Percentiles rank a stretch among this genome's conserved stretches.
These are phyloP conservation scores for Oncopeltus fasciatus DNA, from an alignment of 1,140 invertebrate species.

Conservation along the genomic window DNA sequence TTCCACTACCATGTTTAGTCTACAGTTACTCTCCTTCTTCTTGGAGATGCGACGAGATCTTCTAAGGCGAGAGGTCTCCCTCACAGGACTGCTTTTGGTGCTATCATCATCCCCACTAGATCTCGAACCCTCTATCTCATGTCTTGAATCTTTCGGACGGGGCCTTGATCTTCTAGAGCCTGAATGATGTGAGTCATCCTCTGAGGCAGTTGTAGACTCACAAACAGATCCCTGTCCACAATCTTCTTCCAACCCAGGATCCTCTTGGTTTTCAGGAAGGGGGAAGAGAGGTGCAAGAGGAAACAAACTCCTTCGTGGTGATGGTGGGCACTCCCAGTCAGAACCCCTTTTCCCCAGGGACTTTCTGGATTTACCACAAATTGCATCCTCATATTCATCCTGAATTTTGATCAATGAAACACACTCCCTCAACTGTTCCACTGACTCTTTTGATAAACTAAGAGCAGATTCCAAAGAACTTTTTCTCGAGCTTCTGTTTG, in stretches of 20 bases:
- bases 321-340: not conserved
- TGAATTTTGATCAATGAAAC: not conserved
- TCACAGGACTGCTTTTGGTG: not conserved
- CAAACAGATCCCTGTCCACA: not conserved
- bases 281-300: not conserved
- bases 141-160: not conserved
- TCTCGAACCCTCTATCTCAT: not conserved
- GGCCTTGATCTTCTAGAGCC: not conserved
- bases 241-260: not conserved
- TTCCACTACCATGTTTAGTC: not conserved
- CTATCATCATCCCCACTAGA: not conserved
- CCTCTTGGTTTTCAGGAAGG: not conserved
- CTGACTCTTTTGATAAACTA: not conserved
- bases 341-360: not conserved
- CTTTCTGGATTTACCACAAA: not conserved
- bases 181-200: not conserved
- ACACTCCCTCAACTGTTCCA: not conserved
- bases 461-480: not conserved
- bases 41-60: not conserved
- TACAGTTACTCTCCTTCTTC: not conserved
- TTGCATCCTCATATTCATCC: not conserved
- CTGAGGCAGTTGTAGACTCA: not conserved
- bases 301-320: not conserved
- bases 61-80: not conserved
- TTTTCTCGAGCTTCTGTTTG: not conserved